Evolutionary conservation across 2,888 invertebrate species (phyloP).

Genomic region (Charanyca ferruginea): DNA sequence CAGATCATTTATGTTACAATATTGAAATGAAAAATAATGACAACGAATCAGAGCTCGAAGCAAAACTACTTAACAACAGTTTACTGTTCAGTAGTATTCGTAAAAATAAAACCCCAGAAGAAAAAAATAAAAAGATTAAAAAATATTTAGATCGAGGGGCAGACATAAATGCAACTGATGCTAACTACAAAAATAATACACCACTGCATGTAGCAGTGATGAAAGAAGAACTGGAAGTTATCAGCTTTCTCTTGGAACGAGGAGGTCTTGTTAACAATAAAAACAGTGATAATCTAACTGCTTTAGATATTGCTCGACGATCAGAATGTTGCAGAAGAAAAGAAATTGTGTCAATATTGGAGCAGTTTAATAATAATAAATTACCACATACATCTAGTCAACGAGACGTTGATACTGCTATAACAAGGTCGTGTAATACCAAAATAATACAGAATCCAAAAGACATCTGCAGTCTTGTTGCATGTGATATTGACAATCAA

Average conservation of each 20-base stretch:
- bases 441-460: not conserved
- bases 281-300: constrained; percentile 57
- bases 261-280: constrained; percentile 47
- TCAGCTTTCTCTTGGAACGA: constrained; percentile 50
- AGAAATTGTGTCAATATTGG: constrained; percentile 13
- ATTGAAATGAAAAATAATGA: constrained; percentile 18
- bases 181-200: constrained; percentile 58
- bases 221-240: constrained; percentile 51
- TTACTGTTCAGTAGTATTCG: constrained; percentile 52
- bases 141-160: constrained; percentile 59
- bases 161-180: constrained; percentile 64
- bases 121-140: constrained; percentile 48
- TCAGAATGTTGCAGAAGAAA: not conserved
- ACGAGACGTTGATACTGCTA: not conserved
- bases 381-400: not conserved
- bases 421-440: not conserved
- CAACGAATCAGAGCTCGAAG: constrained; percentile 23
- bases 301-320: constrained; percentile 55
- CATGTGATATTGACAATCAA: not conserved
- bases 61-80: constrained; percentile 51
- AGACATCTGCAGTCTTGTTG: no score
- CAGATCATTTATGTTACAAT: not conserved
- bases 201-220: constrained; percentile 62
- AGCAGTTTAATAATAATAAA: not conserved
- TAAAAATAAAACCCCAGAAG: constrained; percentile 25